A percentile compares a stretch with the other conserved stretches of the same genome.
These are phyloP conservation scores for Vollenhovia emeryi DNA, from an alignment of 1,140 invertebrate genomes.

Conservation along the genomic window DNA sequence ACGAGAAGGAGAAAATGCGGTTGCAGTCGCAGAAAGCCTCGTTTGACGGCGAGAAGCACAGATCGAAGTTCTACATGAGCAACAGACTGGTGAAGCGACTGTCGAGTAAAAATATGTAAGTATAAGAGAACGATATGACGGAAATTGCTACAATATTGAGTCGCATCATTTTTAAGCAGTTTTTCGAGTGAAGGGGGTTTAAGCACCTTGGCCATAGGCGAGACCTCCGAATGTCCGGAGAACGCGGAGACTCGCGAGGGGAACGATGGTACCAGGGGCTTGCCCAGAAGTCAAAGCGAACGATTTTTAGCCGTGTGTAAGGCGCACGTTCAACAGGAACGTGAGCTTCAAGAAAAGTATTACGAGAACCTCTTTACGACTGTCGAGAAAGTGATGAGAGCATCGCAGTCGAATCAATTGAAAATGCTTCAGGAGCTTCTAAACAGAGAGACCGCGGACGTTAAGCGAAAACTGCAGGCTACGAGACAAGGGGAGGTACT, in stretches of 20 bases:
- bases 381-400: conserved; percentile 92
- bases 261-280: conserved; percentile 82
- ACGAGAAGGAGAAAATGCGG: conserved; percentile 91
- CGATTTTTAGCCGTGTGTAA: conserved; percentile 88
- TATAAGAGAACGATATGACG: conserved; percentile 57
- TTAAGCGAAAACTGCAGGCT: conserved; percentile 93
- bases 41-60: conserved; percentile 87
- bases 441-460: conserved; percentile 92
- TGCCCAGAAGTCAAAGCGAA: conserved; percentile 89
- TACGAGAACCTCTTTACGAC: conserved; percentile 91
- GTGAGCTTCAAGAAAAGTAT: conserved; percentile 93
- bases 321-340: conserved; percentile 91
- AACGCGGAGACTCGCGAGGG: conserved; percentile 81
- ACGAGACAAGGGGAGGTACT: conserved; percentile 93
- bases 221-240: conserved; percentile 81
- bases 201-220: conserved; percentile 73
- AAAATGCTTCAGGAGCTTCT: conserved; percentile 88
- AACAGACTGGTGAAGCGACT: conserved; percentile 92
- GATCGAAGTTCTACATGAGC: conserved; percentile 90
- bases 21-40: conserved; percentile 87
- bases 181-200: conserved; percentile 79
- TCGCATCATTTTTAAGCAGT: conserved; percentile 71
- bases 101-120: conserved; percentile 94
- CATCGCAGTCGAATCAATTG: conserved; percentile 92
- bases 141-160: conserved; percentile 3